Evolutionary conservation across 2,797 vertebrate species (phyloP).

Genomic region (Aratinga solstitialis): DNA sequence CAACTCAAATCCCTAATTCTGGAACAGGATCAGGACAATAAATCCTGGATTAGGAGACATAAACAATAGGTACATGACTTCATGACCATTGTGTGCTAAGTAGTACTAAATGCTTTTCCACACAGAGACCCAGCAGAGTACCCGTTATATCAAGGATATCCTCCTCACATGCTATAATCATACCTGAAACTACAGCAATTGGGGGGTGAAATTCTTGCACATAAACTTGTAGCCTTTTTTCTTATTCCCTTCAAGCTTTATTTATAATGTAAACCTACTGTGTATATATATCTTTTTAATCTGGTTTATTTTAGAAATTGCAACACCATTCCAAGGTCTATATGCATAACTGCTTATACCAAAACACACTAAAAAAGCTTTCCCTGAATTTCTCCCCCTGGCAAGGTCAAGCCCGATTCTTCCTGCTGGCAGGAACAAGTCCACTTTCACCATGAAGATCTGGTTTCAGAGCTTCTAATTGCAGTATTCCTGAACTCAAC

Average conservation of each 20-base stretch:
- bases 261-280: not conserved
- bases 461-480: not conserved
- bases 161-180: not conserved
- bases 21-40: not conserved
- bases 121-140: not conserved
- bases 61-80: not conserved
- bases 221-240: not conserved
- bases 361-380: not conserved
- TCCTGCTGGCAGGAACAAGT: not conserved
- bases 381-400: not conserved
- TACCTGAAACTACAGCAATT: not conserved
- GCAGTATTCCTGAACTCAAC: not conserved
- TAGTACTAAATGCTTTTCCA: not conserved
- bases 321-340: not conserved
- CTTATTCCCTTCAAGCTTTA: not conserved
- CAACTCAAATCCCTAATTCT: not conserved
- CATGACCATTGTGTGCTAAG: not conserved
- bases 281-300: not conserved
- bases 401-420: not conserved
- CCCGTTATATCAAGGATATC: not conserved
- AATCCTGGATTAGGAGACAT: slow-evolving; percentile 19
- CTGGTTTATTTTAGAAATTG: not conserved
- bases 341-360: not conserved
- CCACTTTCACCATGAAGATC: not conserved
- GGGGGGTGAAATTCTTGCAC: not conserved